Evolutionary conservation across 2,797 vertebrate genomes (phyloP), one percentile per base, ranked within the genome.

Genomic region (Diplodus puntazzo): DNA sequence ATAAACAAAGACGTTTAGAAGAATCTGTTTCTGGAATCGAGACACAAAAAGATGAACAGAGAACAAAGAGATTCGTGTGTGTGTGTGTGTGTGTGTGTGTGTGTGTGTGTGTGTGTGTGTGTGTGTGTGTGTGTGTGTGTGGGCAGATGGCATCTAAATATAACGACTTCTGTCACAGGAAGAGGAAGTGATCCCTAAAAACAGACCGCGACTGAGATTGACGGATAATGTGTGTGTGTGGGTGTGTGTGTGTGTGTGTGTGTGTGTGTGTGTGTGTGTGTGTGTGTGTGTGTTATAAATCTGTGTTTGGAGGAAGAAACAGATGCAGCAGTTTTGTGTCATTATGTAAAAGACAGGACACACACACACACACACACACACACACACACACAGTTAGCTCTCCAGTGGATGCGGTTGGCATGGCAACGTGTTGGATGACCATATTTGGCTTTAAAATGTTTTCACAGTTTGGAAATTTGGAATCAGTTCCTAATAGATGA

Each of bases 371-470:
- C 13, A 62, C 54, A 74, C 27, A 62, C 54, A 74, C 42, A 77
- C 43, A 66, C 18, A 79, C 21, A 69, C 30, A 69, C 59, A 77
- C 59, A 18, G 39, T 60, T 6, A 21, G 14, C 27, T 87, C 80
- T 80, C 85, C 54, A 45, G 83, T 89, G 80, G 74, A 67, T 83
- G 73, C 30, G 43, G 93, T 94, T 91, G 93, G 79, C 91, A 73
- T 94, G 87, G 92, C 85, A 94, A 95, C 90, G 3, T 74, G 68
- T 72, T 81, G 46, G 87, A 89, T 63, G 80, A 89, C 85, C 77
- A 83, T 76, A 59, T 78, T 68, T 85, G 77, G 80, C 34, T 25
- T 74, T 80, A 74, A 7, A 77, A 75, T 77, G 20, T 84, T 83
- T 90, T 85, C 74, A 83, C 72, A 73, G 53, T 80, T 69, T 72